Percentiles rank a stretch among this genome's conserved stretches.
Evolutionary conservation across 2,888 invertebrate genomes (phyloP).

Genomic region (Rhorus exstirpatorius): DNA sequence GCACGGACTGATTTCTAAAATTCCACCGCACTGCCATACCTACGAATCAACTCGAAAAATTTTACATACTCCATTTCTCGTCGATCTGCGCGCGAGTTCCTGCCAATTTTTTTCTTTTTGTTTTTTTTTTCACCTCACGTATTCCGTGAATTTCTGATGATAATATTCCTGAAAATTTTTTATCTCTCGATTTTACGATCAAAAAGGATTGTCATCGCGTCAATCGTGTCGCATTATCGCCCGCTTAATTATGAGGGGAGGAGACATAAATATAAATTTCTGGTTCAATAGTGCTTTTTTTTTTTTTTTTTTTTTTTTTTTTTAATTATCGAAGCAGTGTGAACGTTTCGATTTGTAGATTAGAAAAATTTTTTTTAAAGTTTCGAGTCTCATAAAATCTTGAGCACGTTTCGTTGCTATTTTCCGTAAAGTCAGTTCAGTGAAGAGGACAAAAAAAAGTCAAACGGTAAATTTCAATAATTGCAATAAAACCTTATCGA

Average conservation of each 20-base stretch:
- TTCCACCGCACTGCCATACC: constrained; percentile 99
- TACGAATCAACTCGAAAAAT: constrained; percentile 85
- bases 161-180: constrained; percentile 42
- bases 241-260: too few relatives aligned
- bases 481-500: too few relatives aligned
- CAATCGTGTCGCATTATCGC: too few relatives aligned
- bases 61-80: constrained; percentile 61
- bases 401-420: too few relatives aligned
- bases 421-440: too few relatives aligned
- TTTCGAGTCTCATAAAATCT: too few relatives aligned
- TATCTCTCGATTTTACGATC: constrained; percentile 21
- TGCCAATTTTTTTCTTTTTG: not conserved
- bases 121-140: constrained; percentile 1
- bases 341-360: constrained; percentile 1
- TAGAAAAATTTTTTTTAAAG: too few relatives aligned
- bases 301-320: constrained; percentile 15
- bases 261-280: too few relatives aligned
- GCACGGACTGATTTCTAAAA: constrained; percentile 97
- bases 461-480: too few relatives aligned
- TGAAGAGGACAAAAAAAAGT: too few relatives aligned
- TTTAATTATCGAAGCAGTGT: not conserved
- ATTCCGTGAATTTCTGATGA: constrained; percentile 39
- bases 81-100: not conserved
- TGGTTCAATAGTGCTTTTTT: too few relatives aligned
- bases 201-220: too few relatives aligned